Percentiles rank a stretch among this genome's conserved stretches.
These are phyloP conservation scores for Meghimatium bilineatum DNA, from an alignment of 2,888 invertebrate species.

Conservation along the genomic window DNA sequence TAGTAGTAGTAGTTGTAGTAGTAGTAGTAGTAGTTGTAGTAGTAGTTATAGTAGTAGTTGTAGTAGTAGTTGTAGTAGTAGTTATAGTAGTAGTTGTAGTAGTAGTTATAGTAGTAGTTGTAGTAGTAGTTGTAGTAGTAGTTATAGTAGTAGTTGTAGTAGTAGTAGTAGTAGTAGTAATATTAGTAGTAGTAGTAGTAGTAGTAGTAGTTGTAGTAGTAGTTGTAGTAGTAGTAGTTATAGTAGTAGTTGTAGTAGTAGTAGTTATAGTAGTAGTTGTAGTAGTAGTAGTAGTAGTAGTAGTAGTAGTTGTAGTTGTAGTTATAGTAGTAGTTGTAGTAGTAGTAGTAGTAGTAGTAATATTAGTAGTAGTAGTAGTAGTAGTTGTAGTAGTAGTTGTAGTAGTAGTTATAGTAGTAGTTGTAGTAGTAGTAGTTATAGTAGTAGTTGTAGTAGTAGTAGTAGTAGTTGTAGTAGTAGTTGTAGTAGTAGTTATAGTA, in stretches of 20 bases:
- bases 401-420: slow-evolving; percentile 35
- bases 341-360: too few species aligned
- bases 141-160: too few species aligned
- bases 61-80: neutral
- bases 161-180: too few species aligned
- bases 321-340: slow-evolving; percentile 8
- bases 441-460: slow-evolving; percentile 18
- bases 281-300: neutral
- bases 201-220: neutral
- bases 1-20: slow-evolving; percentile 28
- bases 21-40: slow-evolving; percentile 17
- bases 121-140: neutral
- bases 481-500: slow-evolving; percentile 21
- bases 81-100: neutral
- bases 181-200: too few species aligned
- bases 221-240: neutral
- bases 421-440: slow-evolving; percentile 26
- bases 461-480: slow-evolving; percentile 28
- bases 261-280: neutral
- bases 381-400: slow-evolving; percentile 32
- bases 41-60: neutral
- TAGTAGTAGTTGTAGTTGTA: slow-evolving; percentile 8
- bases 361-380: slow-evolving; percentile 30
- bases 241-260: neutral
- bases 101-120: neutral